Percentiles rank a stretch among this genome's conserved stretches.
Evolutionary conservation across 2,888 invertebrate species (phyloP).

Genomic region (Drosophila pegasa): DNA sequence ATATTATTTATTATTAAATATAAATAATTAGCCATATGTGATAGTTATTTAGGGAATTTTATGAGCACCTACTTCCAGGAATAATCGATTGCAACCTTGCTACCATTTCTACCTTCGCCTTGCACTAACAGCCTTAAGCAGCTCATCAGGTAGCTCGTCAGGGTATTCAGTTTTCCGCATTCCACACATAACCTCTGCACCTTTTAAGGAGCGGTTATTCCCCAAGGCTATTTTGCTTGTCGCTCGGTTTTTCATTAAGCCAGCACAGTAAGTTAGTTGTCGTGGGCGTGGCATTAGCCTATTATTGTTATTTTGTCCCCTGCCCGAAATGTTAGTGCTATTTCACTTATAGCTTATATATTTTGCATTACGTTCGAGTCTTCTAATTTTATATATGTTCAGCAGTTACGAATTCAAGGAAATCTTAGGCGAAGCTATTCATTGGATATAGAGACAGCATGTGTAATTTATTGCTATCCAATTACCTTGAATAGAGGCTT

Average conservation of each 20-base stretch:
- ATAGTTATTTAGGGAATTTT: not conserved
- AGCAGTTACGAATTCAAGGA: not conserved
- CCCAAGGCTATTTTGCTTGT: conserved; percentile 43
- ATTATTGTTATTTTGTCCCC: conserved; percentile 6
- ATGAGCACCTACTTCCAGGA: not conserved
- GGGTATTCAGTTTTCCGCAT: conserved; percentile 6
- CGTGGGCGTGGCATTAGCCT: conserved; percentile 35
- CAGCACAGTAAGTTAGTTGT: conserved; percentile 64
- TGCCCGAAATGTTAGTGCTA: conserved; percentile 33
- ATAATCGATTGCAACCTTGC: too few relatives aligned
- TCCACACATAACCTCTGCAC: not conserved
- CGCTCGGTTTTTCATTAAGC: conserved; percentile 71
- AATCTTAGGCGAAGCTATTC: too few relatives aligned
- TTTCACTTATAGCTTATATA: conserved; percentile 57
- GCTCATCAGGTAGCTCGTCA: not conserved
- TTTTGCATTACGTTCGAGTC: conserved; percentile 41
- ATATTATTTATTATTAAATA: not conserved
- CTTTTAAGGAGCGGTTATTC: conserved; percentile 12
- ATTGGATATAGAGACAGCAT: too few relatives aligned
- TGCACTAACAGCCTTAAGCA: not conserved
- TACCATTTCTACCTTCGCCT: not conserved
- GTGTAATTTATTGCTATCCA: not conserved
- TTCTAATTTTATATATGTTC: too few relatives aligned
- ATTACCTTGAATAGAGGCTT: not conserved
- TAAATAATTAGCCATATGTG: not conserved